Evolutionary conservation across 2,797 vertebrate genomes (phyloP).

Genomic region (Gephyroberyx darwinii): DNA sequence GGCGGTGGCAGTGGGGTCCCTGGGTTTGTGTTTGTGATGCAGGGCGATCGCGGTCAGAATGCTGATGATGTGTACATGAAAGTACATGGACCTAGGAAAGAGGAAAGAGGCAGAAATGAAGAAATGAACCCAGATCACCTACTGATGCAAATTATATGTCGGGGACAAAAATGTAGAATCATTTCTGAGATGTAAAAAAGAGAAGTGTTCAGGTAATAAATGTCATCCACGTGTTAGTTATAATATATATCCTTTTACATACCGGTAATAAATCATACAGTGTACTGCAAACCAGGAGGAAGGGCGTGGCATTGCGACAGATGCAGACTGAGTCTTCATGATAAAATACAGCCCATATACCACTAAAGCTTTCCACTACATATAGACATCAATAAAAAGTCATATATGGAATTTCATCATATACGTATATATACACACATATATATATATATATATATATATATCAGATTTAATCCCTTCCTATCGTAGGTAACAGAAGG

Average conservation of each 20-base stretch:
- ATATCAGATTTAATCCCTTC: not conserved
- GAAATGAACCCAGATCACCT: too few species aligned
- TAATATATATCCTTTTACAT: too few species aligned
- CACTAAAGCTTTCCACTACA: not conserved
- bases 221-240: too few species aligned
- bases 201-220: not conserved
- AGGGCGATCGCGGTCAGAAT: constrained; percentile 86
- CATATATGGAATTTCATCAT: too few species aligned
- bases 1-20: constrained; percentile 42
- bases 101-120: constrained; percentile 16
- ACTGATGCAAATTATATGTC: not conserved
- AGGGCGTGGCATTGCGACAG: not conserved
- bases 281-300: too few species aligned
- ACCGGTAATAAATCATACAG: too few species aligned
- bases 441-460: not conserved
- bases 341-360: not conserved
- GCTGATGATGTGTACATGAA: constrained; percentile 91
- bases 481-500: not conserved
- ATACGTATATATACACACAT: not conserved
- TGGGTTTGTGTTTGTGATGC: constrained; percentile 76
- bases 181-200: not conserved
- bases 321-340: not conserved
- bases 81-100: constrained; percentile 90
- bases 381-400: too few species aligned
- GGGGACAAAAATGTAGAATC: not conserved